Evolutionary conservation across 2,113 vertebrate species (phyloP), one percentile per base, ranked within the genome.

Genomic region (Haemorhous mexicanus): DNA sequence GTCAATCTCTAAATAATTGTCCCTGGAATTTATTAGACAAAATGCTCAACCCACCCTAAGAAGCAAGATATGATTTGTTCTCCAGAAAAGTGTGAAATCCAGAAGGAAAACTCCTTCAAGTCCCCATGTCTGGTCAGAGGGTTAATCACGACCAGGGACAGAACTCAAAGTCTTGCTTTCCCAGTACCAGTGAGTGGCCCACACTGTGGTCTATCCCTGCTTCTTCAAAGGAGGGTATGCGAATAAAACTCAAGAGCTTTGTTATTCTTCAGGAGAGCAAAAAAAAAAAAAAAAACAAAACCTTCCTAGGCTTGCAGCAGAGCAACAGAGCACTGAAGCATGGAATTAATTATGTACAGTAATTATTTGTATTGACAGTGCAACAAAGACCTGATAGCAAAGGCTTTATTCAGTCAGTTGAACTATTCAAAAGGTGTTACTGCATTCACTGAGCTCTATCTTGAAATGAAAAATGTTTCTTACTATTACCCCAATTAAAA

Each of bases 361-460:
- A 87, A 91, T 89, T 86, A 86, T 87, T 84, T 93, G 77, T 87
- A 92, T 91, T 91, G 93, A 82, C 87, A 91, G 39, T 16, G 4
- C 44, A 78, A 87, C 52, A 93, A 87, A 94, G 56, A 47, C 69
- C 69, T 87, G 77, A 87, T 82, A 82, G 35, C n/a, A 84, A 93
- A 93, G 69, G 82, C 11, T 91, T 96, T 77, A 53, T 75, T 93
- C 90, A 87, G 52, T 47, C 43, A 59, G 77, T 22, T 78, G 61
- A 93, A 70, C 64, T 62, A 33, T 74, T 75, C 56, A 78, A 50
- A 84, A 93, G 69, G 66, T 89, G 52, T 32, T 89, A 70, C 20
- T 93, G 53, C 47, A n/a, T 84, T 89, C 62, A 55, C 61, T 0
- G 1, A 93, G 35, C 43, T 78, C 52, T 68, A 9, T 47, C 84